Conservation (phyloP, 2,113 vertebrate genomes). For the Osmerus eperlanus region DNA sequence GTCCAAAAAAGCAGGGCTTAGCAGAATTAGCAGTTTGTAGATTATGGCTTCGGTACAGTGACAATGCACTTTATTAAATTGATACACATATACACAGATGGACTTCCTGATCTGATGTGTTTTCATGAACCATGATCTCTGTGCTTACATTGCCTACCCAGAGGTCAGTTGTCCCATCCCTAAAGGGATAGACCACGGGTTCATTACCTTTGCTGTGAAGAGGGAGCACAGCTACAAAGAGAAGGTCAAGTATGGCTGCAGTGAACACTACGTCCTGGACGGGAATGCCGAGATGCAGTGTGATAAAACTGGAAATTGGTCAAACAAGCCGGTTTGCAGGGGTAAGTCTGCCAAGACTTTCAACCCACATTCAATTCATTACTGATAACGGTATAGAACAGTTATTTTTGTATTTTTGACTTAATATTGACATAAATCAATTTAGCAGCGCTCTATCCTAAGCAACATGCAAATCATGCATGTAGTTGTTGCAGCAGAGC, state of each 20-base stretch:
- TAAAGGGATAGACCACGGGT: slow-evolving; percentile 75
- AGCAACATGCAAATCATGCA: no score
- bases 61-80: no score
- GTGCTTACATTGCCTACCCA: slow-evolving; percentile 46
- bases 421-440: no score
- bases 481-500: no score
- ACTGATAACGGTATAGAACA: no score
- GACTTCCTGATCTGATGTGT: background rate
- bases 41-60: no score
- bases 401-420: no score
- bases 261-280: slow-evolving; percentile 69
- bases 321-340: slow-evolving; percentile 77
- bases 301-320: slow-evolving; percentile 81
- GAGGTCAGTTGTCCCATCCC: slow-evolving; percentile 81
- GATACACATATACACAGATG: background rate
- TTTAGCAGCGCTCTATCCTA: no score
- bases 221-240: slow-evolving; percentile 77
- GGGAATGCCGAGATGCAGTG: slow-evolving; percentile 75
- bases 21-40: background rate
- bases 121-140: background rate
- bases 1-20: no score
- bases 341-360: slow-evolving; percentile 62
- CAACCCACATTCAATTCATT: no score
- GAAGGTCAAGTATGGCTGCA: slow-evolving; percentile 79
- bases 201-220: slow-evolving; percentile 76